These are phyloP conservation scores for Dromococcyx pavoninus DNA, from an alignment of 2,797 vertebrate species.

Conservation along the genomic window DNA sequence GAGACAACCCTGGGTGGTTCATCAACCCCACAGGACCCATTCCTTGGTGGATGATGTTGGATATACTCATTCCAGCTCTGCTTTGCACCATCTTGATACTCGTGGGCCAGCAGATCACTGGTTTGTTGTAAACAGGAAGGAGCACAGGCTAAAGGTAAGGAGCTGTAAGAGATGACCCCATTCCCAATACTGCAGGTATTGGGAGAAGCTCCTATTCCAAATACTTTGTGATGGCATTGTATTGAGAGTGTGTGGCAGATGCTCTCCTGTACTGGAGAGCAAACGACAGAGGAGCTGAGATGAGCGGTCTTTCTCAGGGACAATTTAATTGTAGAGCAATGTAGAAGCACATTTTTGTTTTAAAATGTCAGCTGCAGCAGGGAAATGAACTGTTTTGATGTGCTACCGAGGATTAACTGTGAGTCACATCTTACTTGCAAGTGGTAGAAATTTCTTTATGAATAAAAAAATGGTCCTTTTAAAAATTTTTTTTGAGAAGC, in stretches of 20 bases:
- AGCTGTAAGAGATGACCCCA: no score
- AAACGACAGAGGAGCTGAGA: no score
- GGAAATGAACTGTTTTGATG: no score
- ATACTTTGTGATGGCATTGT: rapidly evolving
- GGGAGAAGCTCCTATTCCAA: neutral
- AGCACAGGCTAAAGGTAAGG: conserved; percentile 90
- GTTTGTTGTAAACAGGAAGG: conserved; percentile 95
- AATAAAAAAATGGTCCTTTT: no score
- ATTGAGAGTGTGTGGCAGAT: neutral
- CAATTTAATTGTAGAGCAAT: no score
- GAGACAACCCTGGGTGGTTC: conserved; percentile 94
- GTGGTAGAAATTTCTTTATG: no score
- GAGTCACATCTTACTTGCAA: no score
- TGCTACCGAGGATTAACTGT: no score
- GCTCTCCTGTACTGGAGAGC: neutral
- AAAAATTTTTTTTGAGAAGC: no score
- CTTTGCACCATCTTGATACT: conserved; percentile 97
- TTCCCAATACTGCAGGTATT: rapidly evolving
- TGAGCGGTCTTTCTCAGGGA: no score
- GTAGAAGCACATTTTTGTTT: no score
- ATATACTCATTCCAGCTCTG: conserved; percentile 88
- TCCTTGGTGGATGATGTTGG: conserved; percentile 93
- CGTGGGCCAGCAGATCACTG: conserved; percentile 99
- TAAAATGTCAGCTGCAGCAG: no score
- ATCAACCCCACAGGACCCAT: conserved; percentile 91